Evolutionary conservation across 2,888 invertebrate species (phyloP), one percentile per base, ranked within the genome.

Genomic region (Melipona bicolor): DNA sequence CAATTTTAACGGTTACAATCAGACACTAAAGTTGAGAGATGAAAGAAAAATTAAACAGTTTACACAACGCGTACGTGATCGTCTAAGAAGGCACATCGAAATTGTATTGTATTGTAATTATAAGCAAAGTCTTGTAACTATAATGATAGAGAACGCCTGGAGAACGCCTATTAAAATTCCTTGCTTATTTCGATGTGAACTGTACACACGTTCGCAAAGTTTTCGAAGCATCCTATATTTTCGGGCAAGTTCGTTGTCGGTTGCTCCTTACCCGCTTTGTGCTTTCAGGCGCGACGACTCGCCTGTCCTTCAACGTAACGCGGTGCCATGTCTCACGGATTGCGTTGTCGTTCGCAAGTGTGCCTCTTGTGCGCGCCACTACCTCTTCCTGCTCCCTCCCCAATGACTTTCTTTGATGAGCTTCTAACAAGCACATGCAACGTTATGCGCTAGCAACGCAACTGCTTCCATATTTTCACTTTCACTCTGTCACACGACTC

Each of bases 201-300:
- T 56, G 32, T 32, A 32, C 43, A 59, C n/a, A 1, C 15, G 5
- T 24, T n/a, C 5, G n/a, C 15, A 13, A 59, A 5, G 15, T 59
- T 59, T 59, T n/a, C 15, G 56, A n/a, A 24, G 15, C 56, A 59
- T 59, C n/a, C 56, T 59, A n/a, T n/a, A n/a, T 24, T 59, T n/a
- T 27, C 27, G 27, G 27, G 43, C 2, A 59, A 21, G n/a, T 59
- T 59, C n/a, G n/a, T 59, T 24, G n/a, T 49, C 49, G 43, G 17
- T 49, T 67, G 49, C 19, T 49, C 19, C 71, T 79, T 43, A 73
- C 27, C 62, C 43, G 80, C 79, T 80, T 84, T 79, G 76, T 71
- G 82, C 83, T 89, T 84, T 81, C 82, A 77, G 52, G 43, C 76
- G 72, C 73, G 77, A 78, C 86, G 74, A 82, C 72, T 65, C 64